Conservation (phyloP, 2,113 vertebrate species). For the Hypomesus transpacificus region DNA sequence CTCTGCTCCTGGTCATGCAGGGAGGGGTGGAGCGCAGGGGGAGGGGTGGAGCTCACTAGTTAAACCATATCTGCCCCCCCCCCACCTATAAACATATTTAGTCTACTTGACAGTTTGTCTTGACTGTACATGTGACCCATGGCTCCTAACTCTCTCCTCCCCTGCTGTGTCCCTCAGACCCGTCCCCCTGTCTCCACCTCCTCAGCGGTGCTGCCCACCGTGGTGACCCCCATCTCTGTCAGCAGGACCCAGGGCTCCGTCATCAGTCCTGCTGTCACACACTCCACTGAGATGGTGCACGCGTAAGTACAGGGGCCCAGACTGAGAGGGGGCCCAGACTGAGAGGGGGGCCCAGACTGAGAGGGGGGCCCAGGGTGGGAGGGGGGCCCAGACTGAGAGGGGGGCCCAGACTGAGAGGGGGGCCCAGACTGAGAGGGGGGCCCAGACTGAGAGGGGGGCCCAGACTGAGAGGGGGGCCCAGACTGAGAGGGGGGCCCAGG, state of each 20-base stretch:
- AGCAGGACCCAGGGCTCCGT: conserved; percentile 93
- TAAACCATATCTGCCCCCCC: no score
- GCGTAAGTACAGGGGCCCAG: conserved; percentile 70
- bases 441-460: no score
- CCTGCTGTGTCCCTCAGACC: conserved; percentile 71
- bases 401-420: no score
- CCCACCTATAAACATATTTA: no score
- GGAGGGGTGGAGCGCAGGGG: neutral
- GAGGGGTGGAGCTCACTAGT: neutral
- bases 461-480: no score
- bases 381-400: no score
- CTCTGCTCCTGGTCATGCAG: neutral
- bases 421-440: no score
- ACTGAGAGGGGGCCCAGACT: no score
- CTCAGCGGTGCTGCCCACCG: conserved; percentile 87
- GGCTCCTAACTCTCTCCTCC: neutral
- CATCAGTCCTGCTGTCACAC: conserved; percentile 86
- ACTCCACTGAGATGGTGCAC: conserved; percentile 84
- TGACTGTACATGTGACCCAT: neutral
- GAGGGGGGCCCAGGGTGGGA: no score
- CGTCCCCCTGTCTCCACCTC: conserved; percentile 88
- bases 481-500: no score
- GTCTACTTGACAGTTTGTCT: no score
- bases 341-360: no score
- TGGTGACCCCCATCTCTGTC: conserved; percentile 91